A percentile compares a stretch with the other conserved stretches of the same genome.
phyloP scores from a whole-genome alignment of 1,140 invertebrate species.

The Harpegnathos saltator region DNA sequence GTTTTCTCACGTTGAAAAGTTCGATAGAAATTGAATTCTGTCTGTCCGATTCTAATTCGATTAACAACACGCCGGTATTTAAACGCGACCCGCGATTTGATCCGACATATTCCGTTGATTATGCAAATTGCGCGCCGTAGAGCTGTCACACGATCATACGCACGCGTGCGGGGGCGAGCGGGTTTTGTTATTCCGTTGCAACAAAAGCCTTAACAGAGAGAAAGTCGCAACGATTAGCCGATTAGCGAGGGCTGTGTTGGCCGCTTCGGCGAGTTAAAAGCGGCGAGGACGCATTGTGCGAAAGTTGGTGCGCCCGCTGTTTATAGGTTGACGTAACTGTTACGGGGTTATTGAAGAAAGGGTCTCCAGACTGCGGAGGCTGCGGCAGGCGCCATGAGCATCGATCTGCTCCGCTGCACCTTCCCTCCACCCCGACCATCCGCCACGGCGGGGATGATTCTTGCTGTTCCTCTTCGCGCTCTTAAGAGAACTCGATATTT shows the following conservation, averaged over 20 bases:
- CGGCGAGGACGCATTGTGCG: neutral
- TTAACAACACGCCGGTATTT: neutral
- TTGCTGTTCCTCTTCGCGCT: slow-evolving; percentile 25
- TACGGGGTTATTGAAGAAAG: slow-evolving; percentile 66
- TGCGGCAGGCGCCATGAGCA: slow-evolving; percentile 82
- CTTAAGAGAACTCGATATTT: neutral
- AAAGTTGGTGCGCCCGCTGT: neutral
- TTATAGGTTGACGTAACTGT: slow-evolving; percentile 27
- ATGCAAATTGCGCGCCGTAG: neutral
- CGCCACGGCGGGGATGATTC: slow-evolving; percentile 12
- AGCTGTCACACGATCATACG: neutral
- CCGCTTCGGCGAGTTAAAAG: neutral
- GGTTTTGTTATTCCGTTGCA: no score
- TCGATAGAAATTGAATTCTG: no score
- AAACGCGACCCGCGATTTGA: neutral
- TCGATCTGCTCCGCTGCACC: slow-evolving; percentile 80
- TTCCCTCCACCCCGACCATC: slow-evolving; percentile 45
- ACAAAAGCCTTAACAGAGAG: neutral
- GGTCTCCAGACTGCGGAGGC: slow-evolving; percentile 79
- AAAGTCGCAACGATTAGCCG: no score
- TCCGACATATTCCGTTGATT: neutral
- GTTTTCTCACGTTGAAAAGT: no score
- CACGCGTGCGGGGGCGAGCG: no score
- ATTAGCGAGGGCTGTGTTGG: slow-evolving; percentile 8
- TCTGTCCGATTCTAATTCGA: neutral